Percentiles rank a stretch among this genome's conserved stretches.
phyloP scores from a whole-genome alignment of 2,113 vertebrate genomes.

The Riparia riparia region DNA sequence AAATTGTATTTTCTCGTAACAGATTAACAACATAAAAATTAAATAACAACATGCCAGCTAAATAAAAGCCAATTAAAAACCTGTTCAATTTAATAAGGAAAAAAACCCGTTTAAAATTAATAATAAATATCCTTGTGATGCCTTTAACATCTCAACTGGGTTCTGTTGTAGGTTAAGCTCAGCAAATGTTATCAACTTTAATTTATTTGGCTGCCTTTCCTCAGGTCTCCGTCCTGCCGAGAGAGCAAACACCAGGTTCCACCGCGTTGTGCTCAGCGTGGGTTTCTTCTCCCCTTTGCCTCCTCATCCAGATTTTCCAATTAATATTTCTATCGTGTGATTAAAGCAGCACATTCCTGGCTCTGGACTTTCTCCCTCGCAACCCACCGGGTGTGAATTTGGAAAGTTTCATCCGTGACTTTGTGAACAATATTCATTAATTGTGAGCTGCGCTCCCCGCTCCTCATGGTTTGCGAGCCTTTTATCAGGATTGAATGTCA shows the following conservation, averaged over 20 bases:
- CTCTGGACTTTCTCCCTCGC: background rate
- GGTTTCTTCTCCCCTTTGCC: background rate
- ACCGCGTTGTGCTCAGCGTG: background rate
- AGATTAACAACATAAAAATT: background rate
- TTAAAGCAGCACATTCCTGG: background rate
- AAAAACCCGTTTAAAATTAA: background rate
- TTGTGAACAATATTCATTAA: background rate
- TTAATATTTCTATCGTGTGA: background rate
- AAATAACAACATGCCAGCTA: background rate
- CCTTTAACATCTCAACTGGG: background rate
- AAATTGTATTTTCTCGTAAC: background rate
- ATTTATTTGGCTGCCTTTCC: background rate
- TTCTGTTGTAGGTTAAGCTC: background rate
- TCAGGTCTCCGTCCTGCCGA: background rate
- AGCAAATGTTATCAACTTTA: background rate
- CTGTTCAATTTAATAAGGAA: background rate
- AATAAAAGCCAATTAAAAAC: background rate
- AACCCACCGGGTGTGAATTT: background rate
- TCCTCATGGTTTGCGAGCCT: background rate
- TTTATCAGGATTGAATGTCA: conserved; percentile 24
- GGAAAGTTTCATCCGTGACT: rapidly evolving
- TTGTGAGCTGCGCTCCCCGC: background rate
- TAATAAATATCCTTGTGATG: background rate
- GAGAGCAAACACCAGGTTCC: background rate
- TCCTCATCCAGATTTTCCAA: background rate